Base-by-base conservation (phyloP, 2,888 invertebrate genomes). In the Cephus spinipes region DNA sequence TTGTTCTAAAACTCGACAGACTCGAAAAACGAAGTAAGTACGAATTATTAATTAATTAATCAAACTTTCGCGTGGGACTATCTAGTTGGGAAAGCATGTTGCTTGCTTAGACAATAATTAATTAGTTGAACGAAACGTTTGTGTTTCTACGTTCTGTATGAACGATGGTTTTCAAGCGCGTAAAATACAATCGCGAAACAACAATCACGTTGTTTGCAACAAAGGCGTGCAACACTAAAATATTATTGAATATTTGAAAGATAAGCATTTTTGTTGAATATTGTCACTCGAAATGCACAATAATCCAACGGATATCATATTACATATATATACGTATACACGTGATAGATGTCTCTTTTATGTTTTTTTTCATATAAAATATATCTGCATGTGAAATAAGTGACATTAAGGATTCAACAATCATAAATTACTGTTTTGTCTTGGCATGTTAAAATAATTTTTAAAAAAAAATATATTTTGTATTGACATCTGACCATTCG, bases 1-100 rank as follows among this genome's bases (percentile, higher is more conserved):
- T 94, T 82, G 90, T 92, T 12, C 84, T 94, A 36, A 91, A 93
- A 86, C 89, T 94, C 55, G 94, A 94, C 86, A 90, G 94, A 81
- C 91, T 91, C 78, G 89, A 92, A 6, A 94, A 93, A 88, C 90
- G 92, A 92, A 93, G 94, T 94, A 87, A 91, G 87, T 85, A 55
- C 76, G 15, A 40, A 40, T 40, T 15, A 40, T 15, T 15, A 15
- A 40, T 15, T 15, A 40, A 40, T 40, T 15, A 40, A 40, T 40
- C 4, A 15, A 15, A 40, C 40, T 40, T 15, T 40, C 6, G 15
- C 15, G 6, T 15, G 6, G 40, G 15, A 40, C 40, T 15, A 40
- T 40, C 15, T 15, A 40, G 40, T 40, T 6, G 15, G 15, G 4
- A 40, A 40, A 40, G 15, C 4, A 6, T 6, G 4, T 6, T 15